These are phyloP conservation scores for Drosophila setosimentum DNA, from an alignment of 2,888 invertebrate species.

Conservation along the genomic window DNA sequence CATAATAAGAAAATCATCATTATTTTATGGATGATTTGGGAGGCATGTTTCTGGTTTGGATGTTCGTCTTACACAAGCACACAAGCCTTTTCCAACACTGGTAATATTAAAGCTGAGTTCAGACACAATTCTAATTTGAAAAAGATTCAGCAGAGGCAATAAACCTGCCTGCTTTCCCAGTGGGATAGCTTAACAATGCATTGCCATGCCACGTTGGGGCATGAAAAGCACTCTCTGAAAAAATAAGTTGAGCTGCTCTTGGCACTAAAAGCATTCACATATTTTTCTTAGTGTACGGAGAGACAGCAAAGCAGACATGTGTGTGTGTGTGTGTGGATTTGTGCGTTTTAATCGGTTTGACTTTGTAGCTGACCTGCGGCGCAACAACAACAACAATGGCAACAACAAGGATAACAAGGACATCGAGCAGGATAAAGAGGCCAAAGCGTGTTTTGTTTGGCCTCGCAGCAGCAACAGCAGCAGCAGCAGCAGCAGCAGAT, in stretches of 20 bases:
- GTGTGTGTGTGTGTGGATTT: conserved; percentile 53
- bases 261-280: not conserved
- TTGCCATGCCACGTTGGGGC: not conserved
- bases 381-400: conserved; percentile 45
- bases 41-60: not conserved
- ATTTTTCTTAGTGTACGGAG: not conserved
- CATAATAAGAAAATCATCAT: not conserved
- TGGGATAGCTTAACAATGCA: not conserved
- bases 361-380: conserved; percentile 75
- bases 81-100: not conserved
- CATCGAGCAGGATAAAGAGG: conserved; percentile 37
- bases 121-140: too few relatives aligned
- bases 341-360: conserved; percentile 74
- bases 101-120: not conserved
- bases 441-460: conserved; percentile 60
- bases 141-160: too few relatives aligned
- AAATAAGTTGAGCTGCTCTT: not conserved
- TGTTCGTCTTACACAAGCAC: not conserved
- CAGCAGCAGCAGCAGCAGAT: conserved; percentile 69
- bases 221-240: not conserved
- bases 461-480: conserved; percentile 21
- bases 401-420: conserved; percentile 11
- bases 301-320: not conserved
- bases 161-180: not conserved
- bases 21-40: not conserved